Percentiles rank a stretch among this genome's conserved stretches.
Evolutionary conservation across 2,888 invertebrate genomes (phyloP).

Genomic region (Euphydryas editha): DNA sequence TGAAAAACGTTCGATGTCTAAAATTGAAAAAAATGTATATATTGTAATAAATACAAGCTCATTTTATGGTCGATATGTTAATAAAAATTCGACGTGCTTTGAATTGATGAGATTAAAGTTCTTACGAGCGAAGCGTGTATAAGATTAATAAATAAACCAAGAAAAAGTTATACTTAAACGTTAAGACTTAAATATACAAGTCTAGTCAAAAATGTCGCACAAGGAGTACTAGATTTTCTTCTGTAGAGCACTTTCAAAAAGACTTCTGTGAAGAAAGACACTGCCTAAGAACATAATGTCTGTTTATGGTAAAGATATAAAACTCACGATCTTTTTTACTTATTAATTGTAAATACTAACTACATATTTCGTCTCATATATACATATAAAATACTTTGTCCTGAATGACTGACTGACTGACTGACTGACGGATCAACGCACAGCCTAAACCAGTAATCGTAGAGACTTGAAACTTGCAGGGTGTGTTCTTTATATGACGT

Average conservation of each 20-base stretch:
- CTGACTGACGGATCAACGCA: too few species aligned
- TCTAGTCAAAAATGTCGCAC: not conserved
- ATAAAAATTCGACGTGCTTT: constrained; percentile 74
- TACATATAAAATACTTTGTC: too few species aligned
- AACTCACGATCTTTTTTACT: too few species aligned
- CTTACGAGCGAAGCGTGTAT: constrained; percentile 40
- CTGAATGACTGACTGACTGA: too few species aligned
- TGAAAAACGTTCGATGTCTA: constrained; percentile 65
- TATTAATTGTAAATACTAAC: too few species aligned
- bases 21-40: constrained; percentile 70
- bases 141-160: constrained; percentile 40
- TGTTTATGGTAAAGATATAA: too few species aligned
- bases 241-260: not conserved
- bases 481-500: too few species aligned
- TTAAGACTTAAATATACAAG: not conserved
- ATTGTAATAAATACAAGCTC: constrained; percentile 66
- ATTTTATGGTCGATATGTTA: constrained; percentile 78
- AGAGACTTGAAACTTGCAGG: too few species aligned
- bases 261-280: not conserved
- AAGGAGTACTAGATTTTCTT: not conserved
- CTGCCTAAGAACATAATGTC: not conserved
- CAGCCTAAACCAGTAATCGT: too few species aligned
- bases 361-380: too few species aligned
- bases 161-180: constrained; percentile 10
- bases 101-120: constrained; percentile 65